phyloP scores from a whole-genome alignment of 2,113 vertebrate genomes.

The Struthio camelus region DNA sequence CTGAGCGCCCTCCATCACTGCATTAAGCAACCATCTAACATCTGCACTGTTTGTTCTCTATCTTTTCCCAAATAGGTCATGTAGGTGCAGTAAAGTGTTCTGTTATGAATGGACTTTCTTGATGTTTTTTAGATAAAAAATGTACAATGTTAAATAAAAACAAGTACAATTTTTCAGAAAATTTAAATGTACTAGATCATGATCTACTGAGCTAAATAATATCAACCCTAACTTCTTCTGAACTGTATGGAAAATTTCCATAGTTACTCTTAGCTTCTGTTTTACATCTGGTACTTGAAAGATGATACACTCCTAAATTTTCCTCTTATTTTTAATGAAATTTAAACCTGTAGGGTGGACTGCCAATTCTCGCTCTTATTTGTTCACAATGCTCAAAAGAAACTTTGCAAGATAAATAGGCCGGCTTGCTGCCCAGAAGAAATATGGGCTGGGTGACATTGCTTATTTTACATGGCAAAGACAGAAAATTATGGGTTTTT shows the following conservation, averaged over 20 bases:
- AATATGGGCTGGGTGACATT: not conserved
- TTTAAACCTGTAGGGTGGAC: not conserved
- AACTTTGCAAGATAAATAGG: not conserved
- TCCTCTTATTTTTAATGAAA: not conserved
- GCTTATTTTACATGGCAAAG: not conserved
- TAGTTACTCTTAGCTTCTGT: accelerated
- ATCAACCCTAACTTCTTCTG: not conserved
- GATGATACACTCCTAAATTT: not conserved
- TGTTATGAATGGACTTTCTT: not conserved
- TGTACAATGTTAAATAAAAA: not conserved
- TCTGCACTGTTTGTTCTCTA: not conserved
- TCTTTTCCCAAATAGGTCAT: not conserved
- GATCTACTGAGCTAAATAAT: not conserved
- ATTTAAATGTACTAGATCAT: not conserved
- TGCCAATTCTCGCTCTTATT: not conserved
- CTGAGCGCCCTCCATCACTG: not conserved
- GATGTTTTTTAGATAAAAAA: not conserved
- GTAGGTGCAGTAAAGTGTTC: not conserved
- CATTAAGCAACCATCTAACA: not conserved
- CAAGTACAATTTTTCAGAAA: not conserved
- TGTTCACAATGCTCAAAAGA: not conserved
- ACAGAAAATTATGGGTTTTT: not conserved
- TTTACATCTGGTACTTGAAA: not conserved
- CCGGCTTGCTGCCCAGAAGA: not conserved
- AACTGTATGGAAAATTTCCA: not conserved